Percentiles rank a stretch among this genome's conserved stretches.
Evolutionary conservation across 2,888 invertebrate species (phyloP).

Genomic region (Allophyes oxyacanthae): DNA sequence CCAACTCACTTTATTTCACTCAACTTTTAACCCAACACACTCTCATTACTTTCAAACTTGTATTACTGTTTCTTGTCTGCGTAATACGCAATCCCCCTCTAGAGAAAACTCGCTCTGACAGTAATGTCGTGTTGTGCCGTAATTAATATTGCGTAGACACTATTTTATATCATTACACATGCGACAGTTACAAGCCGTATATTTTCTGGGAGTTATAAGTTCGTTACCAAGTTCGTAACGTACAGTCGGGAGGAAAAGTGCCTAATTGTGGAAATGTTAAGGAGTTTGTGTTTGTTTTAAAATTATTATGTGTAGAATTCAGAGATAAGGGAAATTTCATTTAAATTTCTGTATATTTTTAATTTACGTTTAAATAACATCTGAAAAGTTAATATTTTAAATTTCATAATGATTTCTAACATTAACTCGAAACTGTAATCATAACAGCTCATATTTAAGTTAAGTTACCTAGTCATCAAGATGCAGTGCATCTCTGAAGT

Average conservation of each 20-base stretch:
- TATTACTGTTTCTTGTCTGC: slow-evolving; percentile 47
- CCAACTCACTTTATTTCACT: slow-evolving; percentile 1
- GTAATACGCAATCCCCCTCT: slow-evolving; percentile 39
- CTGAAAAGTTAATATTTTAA: too few relatives aligned
- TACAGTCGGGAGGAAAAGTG: slow-evolving; percentile 30
- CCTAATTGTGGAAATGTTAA: slow-evolving; percentile 3
- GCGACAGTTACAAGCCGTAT: slow-evolving; percentile 73
- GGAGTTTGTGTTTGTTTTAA: background rate
- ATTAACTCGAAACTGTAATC: too few relatives aligned
- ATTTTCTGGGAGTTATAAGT: slow-evolving; percentile 75
- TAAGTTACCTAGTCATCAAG: too few relatives aligned
- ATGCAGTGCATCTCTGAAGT: too few relatives aligned
- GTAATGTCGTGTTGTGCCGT: slow-evolving; percentile 82
- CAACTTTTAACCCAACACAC: slow-evolving; percentile 39
- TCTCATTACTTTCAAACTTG: slow-evolving; percentile 43
- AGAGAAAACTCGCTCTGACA: slow-evolving; percentile 58
- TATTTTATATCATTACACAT: slow-evolving; percentile 86
- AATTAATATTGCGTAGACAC: slow-evolving; percentile 84
- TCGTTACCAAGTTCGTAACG: slow-evolving; percentile 56
- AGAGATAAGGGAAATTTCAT: too few relatives aligned
- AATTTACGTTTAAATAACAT: too few relatives aligned
- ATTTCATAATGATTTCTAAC: too few relatives aligned
- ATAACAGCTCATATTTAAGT: too few relatives aligned
- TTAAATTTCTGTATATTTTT: too few relatives aligned
- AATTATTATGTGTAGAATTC: too few relatives aligned